Base-by-base conservation (phyloP, 2,888 invertebrate genomes). In the Icerya purchasi region DNA sequence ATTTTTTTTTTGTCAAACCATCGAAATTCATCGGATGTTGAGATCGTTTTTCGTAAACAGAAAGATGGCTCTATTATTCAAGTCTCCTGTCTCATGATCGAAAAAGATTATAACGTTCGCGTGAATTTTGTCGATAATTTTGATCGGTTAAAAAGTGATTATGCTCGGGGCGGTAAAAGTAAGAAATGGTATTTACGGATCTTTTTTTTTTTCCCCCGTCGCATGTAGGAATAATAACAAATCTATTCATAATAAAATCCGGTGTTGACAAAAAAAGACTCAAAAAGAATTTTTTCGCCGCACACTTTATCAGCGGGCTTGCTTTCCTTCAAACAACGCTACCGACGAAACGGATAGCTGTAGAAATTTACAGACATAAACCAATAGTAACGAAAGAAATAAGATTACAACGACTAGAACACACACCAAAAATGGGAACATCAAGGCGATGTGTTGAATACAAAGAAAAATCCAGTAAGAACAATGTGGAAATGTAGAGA, bases 11-110 rank as follows among this genome's bases (percentile, higher is more conserved):
- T 36, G 14, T 36, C 36, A 14, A 36, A 36, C 14, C 5, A 8
- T 36, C n/a, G n/a, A n/a, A 36, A 36, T 36, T 14, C 36, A 36
- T 36, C 14, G 36, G 36, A 36, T 36, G 36, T 36, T 36, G 36
- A 36, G 36, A 8, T 14, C n/a, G n/a, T n/a, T n/a, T n/a, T n/a
- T n/a, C n/a, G 73, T 72, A 63, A 61, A 55, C 50, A 61, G 20
- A 54, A 58, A 24, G 21, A 54, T 52, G 55, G 61, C 5, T 58
- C 50, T 51, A n/a, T 53, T 24, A 50, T 50, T 49, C 22, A 24
- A 23, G 54, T 58, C 8, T 51, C 23, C 21, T 61, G 56, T 36
- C 59, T 59, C 3, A 54, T 54, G 23, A 59, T 52, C 21, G 19
- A 59, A 1, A 56, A 56, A 19, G n/a, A 59, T 20, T 59, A 56